Base-by-base conservation (phyloP, 1,140 invertebrate species). In the Campoletis sonorensis region DNA sequence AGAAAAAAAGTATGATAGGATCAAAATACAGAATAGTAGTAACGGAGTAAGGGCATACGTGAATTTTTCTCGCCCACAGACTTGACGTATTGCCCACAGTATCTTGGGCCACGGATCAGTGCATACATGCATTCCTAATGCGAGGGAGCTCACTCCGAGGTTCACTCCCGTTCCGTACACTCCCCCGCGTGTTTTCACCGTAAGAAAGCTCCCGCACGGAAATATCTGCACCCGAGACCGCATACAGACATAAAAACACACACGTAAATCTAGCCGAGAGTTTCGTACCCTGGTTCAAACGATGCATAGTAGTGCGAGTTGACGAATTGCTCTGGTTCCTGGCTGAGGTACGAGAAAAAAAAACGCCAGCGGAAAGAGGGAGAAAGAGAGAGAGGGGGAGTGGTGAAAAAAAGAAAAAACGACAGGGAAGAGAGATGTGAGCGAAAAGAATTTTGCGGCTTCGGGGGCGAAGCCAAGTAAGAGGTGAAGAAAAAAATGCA, bases 111-210 rank as follows among this genome's bases (percentile, higher is more conserved):
- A 81, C 80, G 83, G 86, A 89, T 89, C 88, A 85, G 85, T 82
- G 88, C 87, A 89, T 89, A 89, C 86, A 89, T 89, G 86, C 86
- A 89, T 89, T 82, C 85, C 80, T 87, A 87, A 89, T 89, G 84
- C 84, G 79, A 83, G 81, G 73, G 79, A 61, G 84, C 85, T 82
- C 83, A 70, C 30, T 23, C 79, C 67, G 73, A 76, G 81, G 84
- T 84, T 70, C 84, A 78, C 79, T 23, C 58, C 27, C 54, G 75
- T 70, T 33, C 18, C 30, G 23, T 64, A 26, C 40, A 45, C 40
- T 45, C 61, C 23, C n/a, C 61, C n/a, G 21, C 61, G 61, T 54
- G 51, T 64, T 64, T 64, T 64, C 61, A 23, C 23, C 61, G n/a
- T 26, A 26, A 27, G 61, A 64, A 23, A 26, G 23, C 21, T 23